These are phyloP conservation scores for Cephus pygmeus DNA, from an alignment of 2,888 invertebrate species.

Conservation along the genomic window DNA sequence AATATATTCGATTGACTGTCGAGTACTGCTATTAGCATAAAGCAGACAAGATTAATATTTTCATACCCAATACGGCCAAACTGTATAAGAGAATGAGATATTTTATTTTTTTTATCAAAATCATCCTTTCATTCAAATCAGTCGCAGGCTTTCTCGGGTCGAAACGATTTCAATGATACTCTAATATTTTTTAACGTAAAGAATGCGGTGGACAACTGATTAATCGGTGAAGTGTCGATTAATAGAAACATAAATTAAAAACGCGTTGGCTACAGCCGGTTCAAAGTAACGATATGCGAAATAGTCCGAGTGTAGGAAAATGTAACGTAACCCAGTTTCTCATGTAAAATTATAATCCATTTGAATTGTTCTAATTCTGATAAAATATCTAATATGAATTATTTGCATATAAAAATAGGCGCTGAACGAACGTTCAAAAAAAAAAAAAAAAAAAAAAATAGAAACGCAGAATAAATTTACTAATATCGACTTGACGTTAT, in stretches of 20 bases:
- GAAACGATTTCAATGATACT: not conserved
- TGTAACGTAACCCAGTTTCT: not conserved
- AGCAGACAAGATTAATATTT: constrained; percentile 3
- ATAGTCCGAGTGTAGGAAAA: not conserved
- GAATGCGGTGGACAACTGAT: not conserved
- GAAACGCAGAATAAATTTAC: too few relatives aligned
- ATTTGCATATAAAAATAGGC: not conserved
- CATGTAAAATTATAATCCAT: not conserved
- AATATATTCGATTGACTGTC: constrained; percentile 59
- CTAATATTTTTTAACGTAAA: not conserved
- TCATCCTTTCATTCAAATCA: not conserved
- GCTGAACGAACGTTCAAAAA: not conserved
- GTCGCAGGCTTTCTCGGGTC: not conserved
- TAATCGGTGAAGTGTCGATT: not conserved
- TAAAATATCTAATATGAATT: not conserved
- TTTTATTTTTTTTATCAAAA: not conserved
- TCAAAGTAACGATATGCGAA: not conserved
- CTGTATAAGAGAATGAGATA: not conserved
- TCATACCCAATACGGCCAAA: not conserved
- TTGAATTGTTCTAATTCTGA: not conserved
- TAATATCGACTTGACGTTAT: not conserved
- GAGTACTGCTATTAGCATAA: constrained; percentile 41
- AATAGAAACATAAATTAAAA: not conserved
- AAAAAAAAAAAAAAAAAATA: not conserved
- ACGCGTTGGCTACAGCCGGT: not conserved